Evolutionary conservation across 2,113 vertebrate genomes (phyloP), one percentile per base, ranked within the genome.

Genomic region (Ceratotherium simum): DNA sequence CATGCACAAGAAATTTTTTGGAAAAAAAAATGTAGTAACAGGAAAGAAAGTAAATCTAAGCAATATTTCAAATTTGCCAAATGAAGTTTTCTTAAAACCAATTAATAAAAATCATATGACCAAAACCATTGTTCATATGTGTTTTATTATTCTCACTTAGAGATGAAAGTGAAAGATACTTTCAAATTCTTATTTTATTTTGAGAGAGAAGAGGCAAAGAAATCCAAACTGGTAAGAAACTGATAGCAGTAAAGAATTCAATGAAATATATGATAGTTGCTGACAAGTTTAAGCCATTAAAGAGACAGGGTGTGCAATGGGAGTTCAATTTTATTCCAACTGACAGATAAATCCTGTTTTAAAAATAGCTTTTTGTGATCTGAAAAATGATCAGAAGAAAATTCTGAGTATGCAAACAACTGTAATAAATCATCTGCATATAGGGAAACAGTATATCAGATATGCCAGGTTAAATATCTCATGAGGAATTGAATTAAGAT

Each of bases 361-460:
- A 73, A 92, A 92, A 92, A 92, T 90, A 97, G 88, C 39, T 72
- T 89, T 97, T 92, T 70, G 67, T 94, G 56, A 87, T 75, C n/a
- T 96, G 83, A 86, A 92, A 96, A 92, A 92, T 91, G n/a, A 95
- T 92, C 79, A 75, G 56, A 90, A 90, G 91, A 96, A 75, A 94
- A 84, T 92, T 80, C 65, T 48, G 36, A 84, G 46, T 70, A 76
- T 58, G 36, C 58, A 96, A 97, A 87, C 80, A 93, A 79, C 36
- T 36, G 3, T 81, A 88, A 97, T 91, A 94, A 95, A 96, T 97
- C 60, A 97, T 83, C 42, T 96, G 9, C 80, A 91, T 88, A 91
- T 58, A 62, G 20, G 76, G n/a, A 91, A 91, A 95, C 88, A 95
- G 92, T 88, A 16, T 88, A 95, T 96, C 58, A 90, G 70, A 39